Percentiles rank a stretch among this genome's conserved stretches.
Conservation (phyloP, 2,888 invertebrate genomes). For the Metallyticus violacea region DNA sequence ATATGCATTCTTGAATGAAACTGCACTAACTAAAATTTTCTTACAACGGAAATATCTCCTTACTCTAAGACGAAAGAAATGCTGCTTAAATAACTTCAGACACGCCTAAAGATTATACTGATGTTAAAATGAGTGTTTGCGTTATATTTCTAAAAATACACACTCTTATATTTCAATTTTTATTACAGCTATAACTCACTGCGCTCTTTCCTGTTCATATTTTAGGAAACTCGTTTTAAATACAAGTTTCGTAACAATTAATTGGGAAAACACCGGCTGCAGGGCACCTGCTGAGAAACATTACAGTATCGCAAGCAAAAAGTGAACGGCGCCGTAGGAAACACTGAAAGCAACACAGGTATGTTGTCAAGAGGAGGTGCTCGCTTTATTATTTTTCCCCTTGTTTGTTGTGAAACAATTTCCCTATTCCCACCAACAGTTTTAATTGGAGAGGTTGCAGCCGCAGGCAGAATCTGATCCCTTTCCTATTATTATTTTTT, state of each 20-base stretch:
- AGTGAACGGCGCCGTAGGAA: neutral
- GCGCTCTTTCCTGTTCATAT: neutral
- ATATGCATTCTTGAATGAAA: too few relatives aligned
- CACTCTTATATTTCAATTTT: too few relatives aligned
- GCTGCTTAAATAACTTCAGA: too few relatives aligned
- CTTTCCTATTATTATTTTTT: too few relatives aligned
- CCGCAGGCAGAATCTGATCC: too few relatives aligned
- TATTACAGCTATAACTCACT: neutral
- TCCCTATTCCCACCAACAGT: neutral
- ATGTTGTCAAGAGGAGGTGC: neutral
- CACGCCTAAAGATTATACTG: too few relatives aligned
- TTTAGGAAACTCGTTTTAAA: neutral
- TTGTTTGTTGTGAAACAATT: neutral
- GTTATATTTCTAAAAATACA: too few relatives aligned
- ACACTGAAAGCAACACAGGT: neutral
- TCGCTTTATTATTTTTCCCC: neutral
- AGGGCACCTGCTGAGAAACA: neutral
- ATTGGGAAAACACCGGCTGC: neutral
- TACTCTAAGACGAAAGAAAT: too few relatives aligned
- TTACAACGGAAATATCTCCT: too few relatives aligned
- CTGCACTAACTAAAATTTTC: too few relatives aligned
- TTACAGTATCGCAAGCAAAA: neutral
- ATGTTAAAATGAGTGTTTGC: too few relatives aligned
- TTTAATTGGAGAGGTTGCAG: neutral
- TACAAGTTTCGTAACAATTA: neutral